These are phyloP conservation scores for Orientallactaga sibirica DNA, from an alignment of 2,797 vertebrate genomes.

Conservation along the genomic window DNA sequence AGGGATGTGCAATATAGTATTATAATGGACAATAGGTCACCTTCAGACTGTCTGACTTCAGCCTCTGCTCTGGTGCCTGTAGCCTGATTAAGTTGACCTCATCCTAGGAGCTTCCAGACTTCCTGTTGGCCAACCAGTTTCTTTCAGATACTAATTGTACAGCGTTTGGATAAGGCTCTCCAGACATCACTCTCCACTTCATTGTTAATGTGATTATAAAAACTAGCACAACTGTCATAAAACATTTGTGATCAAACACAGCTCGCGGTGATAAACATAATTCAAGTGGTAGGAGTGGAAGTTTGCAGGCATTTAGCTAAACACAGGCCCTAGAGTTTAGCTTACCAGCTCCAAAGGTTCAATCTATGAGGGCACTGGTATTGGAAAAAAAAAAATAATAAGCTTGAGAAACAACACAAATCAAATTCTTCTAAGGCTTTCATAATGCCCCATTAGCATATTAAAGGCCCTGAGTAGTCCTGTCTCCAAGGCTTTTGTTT, in stretches of 20 bases:
- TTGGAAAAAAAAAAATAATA: no score
- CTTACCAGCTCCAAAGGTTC: background rate
- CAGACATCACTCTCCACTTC: background rate
- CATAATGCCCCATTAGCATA: slow-evolving; percentile 35
- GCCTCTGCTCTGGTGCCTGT: background rate
- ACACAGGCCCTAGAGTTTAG: background rate
- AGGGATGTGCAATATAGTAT: background rate
- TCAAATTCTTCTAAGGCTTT: background rate
- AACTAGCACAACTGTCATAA: slow-evolving; percentile 3
- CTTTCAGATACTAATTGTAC: background rate
- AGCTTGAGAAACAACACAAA: background rate
- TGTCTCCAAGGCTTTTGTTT: slow-evolving; percentile 58
- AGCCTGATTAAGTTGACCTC: background rate
- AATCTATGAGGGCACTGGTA: background rate
- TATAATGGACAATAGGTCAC: background rate
- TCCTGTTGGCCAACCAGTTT: background rate
- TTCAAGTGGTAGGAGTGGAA: background rate
- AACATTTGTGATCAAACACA: slow-evolving; percentile 2
- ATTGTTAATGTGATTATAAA: background rate
- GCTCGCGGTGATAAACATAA: background rate
- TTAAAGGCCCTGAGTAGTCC: slow-evolving; percentile 62
- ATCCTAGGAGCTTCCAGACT: background rate
- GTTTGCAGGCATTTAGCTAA: background rate
- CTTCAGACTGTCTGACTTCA: background rate
- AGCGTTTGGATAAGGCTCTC: background rate